These are phyloP conservation scores for Ambastaia sidthimunki DNA, from an alignment of 2,797 vertebrate species.

Conservation along the genomic window DNA sequence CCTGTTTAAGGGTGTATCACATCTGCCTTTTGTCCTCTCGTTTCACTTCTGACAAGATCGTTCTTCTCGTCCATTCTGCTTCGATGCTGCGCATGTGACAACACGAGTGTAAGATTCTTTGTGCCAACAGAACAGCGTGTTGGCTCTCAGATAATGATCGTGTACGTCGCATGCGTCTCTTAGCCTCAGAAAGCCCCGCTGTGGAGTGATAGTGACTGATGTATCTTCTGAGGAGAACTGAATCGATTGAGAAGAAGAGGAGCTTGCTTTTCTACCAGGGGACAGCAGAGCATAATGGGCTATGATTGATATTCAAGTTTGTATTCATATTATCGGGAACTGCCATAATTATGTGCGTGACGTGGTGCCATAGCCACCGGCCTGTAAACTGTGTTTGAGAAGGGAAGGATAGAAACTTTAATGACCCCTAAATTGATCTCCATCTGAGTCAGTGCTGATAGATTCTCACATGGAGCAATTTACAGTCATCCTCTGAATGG, in stretches of 20 bases:
- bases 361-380: constrained; percentile 50
- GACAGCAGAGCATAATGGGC: constrained; percentile 59
- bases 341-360: constrained; percentile 62
- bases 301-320: constrained; percentile 58
- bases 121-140: background rate
- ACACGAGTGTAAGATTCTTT: constrained; percentile 6
- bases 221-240: constrained; percentile 62
- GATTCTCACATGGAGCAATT: constrained; percentile 53
- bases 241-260: constrained; percentile 59
- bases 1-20: constrained; percentile 3
- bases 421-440: constrained; percentile 72
- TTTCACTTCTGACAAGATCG: constrained; percentile 18
- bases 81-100: background rate
- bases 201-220: constrained; percentile 14
- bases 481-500: constrained; percentile 66
- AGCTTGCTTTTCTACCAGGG: constrained; percentile 53
- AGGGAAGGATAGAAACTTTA: constrained; percentile 53
- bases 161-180: constrained; percentile 7
- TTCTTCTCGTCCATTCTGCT: constrained; percentile 6
- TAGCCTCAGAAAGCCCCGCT: constrained; percentile 35
- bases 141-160: constrained; percentile 31
- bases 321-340: constrained; percentile 61
- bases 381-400: constrained; percentile 53
- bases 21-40: background rate
- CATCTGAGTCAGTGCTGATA: constrained; percentile 57